These are phyloP conservation scores for Anoplophora glabripennis DNA, from an alignment of 1,140 invertebrate genomes.

Conservation along the genomic window DNA sequence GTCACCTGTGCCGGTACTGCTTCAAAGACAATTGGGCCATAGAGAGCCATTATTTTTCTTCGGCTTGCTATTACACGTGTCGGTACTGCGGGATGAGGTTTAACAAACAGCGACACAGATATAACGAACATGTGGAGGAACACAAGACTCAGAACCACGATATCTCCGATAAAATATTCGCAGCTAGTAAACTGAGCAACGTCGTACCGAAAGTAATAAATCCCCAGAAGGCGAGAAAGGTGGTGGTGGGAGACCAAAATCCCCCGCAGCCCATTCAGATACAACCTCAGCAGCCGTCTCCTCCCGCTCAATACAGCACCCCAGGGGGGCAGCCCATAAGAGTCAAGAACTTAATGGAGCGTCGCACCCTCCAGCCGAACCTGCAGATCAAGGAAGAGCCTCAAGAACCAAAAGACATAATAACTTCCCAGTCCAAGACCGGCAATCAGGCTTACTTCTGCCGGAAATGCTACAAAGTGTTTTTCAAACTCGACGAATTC, in stretches of 20 bases:
- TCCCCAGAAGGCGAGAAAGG: slow-evolving; percentile 8
- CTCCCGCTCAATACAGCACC: slow-evolving; percentile 14
- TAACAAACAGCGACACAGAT: slow-evolving; percentile 44
- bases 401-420: slow-evolving; percentile 19
- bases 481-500: slow-evolving; percentile 47
- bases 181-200: slow-evolving; percentile 39
- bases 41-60: slow-evolving; percentile 45
- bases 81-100: slow-evolving; percentile 46
- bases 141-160: slow-evolving; percentile 38
- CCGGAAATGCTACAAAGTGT: slow-evolving; percentile 47
- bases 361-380: slow-evolving; percentile 16
- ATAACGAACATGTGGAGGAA: slow-evolving; percentile 39
- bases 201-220: slow-evolving; percentile 31
- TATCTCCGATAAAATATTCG: slow-evolving; percentile 40
- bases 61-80: slow-evolving; percentile 44
- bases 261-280: slow-evolving; percentile 9
- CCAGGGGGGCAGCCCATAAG: slow-evolving; percentile 1
- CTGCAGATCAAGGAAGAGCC: slow-evolving; percentile 38
- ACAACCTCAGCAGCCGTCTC: slow-evolving; percentile 1
- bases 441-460: slow-evolving; percentile 47
- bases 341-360: slow-evolving; percentile 7
- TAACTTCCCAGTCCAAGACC: slow-evolving; percentile 27
- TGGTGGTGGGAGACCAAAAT: slow-evolving; percentile 10
- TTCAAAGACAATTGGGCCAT: slow-evolving; percentile 50
- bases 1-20: slow-evolving; percentile 44